Evolutionary conservation across 2,888 invertebrate genomes (phyloP).

Genomic region (Cylindroiulus punctatus): DNA sequence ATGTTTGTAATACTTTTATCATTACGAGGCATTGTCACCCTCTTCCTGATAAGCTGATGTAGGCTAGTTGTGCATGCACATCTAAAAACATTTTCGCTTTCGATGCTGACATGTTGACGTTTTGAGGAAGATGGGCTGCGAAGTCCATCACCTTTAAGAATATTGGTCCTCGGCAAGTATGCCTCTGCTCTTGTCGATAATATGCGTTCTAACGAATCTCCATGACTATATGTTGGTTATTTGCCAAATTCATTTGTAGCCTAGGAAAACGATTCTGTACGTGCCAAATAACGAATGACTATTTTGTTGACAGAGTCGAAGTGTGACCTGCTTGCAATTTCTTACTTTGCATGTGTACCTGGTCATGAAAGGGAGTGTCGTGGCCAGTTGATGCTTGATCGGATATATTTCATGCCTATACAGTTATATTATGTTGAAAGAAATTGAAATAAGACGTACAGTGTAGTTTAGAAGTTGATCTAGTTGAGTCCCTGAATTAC

Average conservation of each 20-base stretch:
- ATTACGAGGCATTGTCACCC: neutral
- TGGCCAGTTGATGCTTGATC: too few species aligned
- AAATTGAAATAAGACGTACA: too few species aligned
- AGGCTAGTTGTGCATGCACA: neutral
- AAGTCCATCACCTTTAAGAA: neutral
- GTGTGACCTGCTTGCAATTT: neutral
- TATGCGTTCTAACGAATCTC: neutral
- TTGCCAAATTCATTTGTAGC: conserved; percentile 10
- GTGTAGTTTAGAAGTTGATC: too few species aligned
- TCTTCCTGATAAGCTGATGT: neutral
- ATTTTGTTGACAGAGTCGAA: neutral
- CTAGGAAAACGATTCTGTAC: neutral
- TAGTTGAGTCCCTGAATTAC: too few species aligned
- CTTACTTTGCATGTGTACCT: neutral
- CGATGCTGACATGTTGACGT: neutral
- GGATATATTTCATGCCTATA: too few species aligned
- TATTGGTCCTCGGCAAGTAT: neutral
- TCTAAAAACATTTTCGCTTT: neutral
- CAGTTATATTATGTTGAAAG: too few species aligned
- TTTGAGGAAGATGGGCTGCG: neutral
- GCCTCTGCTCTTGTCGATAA: neutral
- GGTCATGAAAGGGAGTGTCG: too few species aligned
- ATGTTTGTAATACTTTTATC: neutral
- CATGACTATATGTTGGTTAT: neutral
- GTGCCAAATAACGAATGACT: neutral